Evolutionary conservation across 2,888 invertebrate genomes (phyloP).

Genomic region (Hetaerina titia): DNA sequence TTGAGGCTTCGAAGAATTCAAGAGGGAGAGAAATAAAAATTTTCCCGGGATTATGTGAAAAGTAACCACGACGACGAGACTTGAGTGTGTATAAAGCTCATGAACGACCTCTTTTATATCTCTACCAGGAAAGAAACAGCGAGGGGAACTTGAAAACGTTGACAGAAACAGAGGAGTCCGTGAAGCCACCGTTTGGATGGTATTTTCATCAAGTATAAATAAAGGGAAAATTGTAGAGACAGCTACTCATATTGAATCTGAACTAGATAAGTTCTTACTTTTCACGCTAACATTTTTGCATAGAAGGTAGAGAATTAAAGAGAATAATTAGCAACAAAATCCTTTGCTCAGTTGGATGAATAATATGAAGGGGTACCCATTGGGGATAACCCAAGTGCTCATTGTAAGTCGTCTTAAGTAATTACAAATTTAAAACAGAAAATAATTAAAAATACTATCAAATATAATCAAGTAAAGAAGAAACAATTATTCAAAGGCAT

Average conservation of each 20-base stretch:
- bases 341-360: too few relatives aligned
- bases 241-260: background rate
- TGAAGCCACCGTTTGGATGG: background rate
- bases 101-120: background rate
- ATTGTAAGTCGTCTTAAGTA: too few relatives aligned
- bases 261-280: background rate
- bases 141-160: background rate
- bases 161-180: background rate
- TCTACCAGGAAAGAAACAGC: background rate
- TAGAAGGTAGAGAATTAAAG: background rate
- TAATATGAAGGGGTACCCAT: too few relatives aligned
- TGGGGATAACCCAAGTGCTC: too few relatives aligned
- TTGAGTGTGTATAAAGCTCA: background rate
- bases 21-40: background rate
- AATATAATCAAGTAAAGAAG: too few relatives aligned
- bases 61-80: background rate
- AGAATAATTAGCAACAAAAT: background rate
- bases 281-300: too few relatives aligned
- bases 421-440: too few relatives aligned
- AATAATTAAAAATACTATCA: too few relatives aligned
- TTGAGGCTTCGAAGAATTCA: background rate
- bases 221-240: background rate
- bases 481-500: too few relatives aligned
- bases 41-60: background rate
- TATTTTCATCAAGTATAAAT: background rate